Evolutionary conservation across 2,113 vertebrate species (phyloP), one percentile per base, ranked within the genome.

Genomic region (Etheostoma cragini): DNA sequence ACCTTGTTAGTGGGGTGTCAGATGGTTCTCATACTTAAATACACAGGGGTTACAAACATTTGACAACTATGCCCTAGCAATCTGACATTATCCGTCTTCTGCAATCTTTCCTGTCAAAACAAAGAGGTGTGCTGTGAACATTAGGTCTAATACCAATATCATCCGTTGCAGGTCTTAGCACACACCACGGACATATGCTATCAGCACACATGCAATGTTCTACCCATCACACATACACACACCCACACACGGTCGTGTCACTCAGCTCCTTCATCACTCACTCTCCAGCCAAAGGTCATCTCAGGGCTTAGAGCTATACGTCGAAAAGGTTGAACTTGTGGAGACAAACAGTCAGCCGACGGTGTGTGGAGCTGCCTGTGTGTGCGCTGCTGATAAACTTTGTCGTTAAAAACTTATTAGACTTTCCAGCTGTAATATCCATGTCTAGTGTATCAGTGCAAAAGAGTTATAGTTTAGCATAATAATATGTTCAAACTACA

Each of bases 91-190:
- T 72, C 17, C 26, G 11, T 57, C 69, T 7, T 24, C 66, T 30
- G 15, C 33, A 72, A 50, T 73, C 76, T 56, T n/a, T 45, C 17
- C 76, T 80, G 79, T 85, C 86, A 63, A 80, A 80, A 88, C 76
- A 76, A 10, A 63, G 66, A 84, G 66, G 65, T 76, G 82, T 62
- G 38, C n/a, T 6, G 6, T 61, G 76, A 82, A 70, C 49, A 64
- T 58, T 38, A 54, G 49, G 38, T 61, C 53, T n/a, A n/a, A 33
- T 15, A 35, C 35, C 33, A 21, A 10, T 60, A 38, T 24, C 71
- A 71, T 80, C 78, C 65, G 67, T 53, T 56, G 13, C 15, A 61
- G 26, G 26, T 33, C 74, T 78, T 19, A 56, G 68, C 78, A 42
- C 52, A 75, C 42, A 52, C 13, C 62, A 50, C 15, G 1, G 21